Base-by-base conservation (phyloP, 2,797 vertebrate genomes). In the Parauchenoglanis punctatus region DNA sequence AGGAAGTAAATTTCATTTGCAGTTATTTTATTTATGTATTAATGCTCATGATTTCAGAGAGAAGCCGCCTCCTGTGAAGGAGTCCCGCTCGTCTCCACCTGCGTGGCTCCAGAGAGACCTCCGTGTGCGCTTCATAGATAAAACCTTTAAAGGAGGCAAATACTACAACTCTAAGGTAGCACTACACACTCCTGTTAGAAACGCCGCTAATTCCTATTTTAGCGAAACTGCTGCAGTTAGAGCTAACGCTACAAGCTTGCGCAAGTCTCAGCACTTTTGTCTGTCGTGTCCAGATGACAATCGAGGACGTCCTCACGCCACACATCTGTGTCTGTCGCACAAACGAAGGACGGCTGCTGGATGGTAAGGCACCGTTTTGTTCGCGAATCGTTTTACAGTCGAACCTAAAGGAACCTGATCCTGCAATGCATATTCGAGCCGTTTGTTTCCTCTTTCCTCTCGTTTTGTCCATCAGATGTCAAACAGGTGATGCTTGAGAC, bases 91-190 rank as follows among this genome's bases (percentile, higher is more conserved):
- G 0, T 90, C 93, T 18, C 88, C 91, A 3, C 94, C 91, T 13
- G 94, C 96, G 85, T 99, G 97, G 97, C 93, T 99, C 84, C 97
- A 96, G 92, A 95, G 96, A 83, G 97, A 99, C 92, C 92, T 98
- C 81, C 96, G 95, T 52, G 97, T 98, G 80, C 96, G 97, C 20
- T 98, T 98, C 77, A 96, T 98, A 88, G 96, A 99, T 94, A 97
- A 95, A 92, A 54, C 93, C 58, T 96, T 97, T 90, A 97, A 97
- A 92, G 96, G 95, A 1, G 97, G 97, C 25, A 94, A 91, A 58
- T 98, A 97, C 93, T 99, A 98, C 94, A 98, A 98, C 92, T 96
- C 96, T n/a, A 99, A 98, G 97, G 97, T 98, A 94, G 4, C 54
- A 11, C 10, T 18, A 56, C 7, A 73, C 6, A 3, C 15, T 31